A percentile compares a stretch with the other conserved stretches of the same genome.
phyloP scores from a whole-genome alignment of 2,888 invertebrate species.

The Meloe dianella region DNA sequence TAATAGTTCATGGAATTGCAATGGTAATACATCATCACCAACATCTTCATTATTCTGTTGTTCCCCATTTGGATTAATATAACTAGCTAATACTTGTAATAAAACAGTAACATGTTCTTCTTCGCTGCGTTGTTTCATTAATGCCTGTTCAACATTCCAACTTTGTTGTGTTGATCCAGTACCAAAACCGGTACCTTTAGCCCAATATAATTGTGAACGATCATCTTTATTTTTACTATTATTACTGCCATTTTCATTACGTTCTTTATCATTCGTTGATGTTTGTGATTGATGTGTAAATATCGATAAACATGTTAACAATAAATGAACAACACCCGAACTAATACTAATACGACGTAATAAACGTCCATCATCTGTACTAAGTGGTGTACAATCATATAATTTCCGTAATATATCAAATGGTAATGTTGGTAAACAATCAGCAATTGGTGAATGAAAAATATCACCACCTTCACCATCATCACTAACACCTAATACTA shows the following conservation, averaged over 20 bases:
- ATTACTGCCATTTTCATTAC: slow-evolving; percentile 48
- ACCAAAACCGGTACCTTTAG: slow-evolving; percentile 96
- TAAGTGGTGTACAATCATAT: slow-evolving; percentile 76
- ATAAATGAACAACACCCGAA: slow-evolving; percentile 83
- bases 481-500: slow-evolving; percentile 89
- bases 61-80: slow-evolving; percentile 77
- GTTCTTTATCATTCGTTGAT: slow-evolving; percentile 52
- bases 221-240: slow-evolving; percentile 54
- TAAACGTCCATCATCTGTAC: slow-evolving; percentile 76
- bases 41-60: slow-evolving; percentile 55
- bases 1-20: slow-evolving; percentile 77
- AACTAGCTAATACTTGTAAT: slow-evolving; percentile 80
- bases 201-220: slow-evolving; percentile 85
- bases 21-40: slow-evolving; percentile 64
- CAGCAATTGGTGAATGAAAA: slow-evolving; percentile 71
- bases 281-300: slow-evolving; percentile 80
- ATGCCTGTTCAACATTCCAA: slow-evolving; percentile 96
- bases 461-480: slow-evolving; percentile 87
- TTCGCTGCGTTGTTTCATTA: slow-evolving; percentile 85
- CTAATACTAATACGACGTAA: slow-evolving; percentile 80
- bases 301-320: slow-evolving; percentile 86
- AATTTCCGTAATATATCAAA: slow-evolving; percentile 80
- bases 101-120: slow-evolving; percentile 89
- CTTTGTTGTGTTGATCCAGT: slow-evolving; percentile 94
- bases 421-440: slow-evolving; percentile 74